A percentile compares a stretch with the other conserved stretches of the same genome.
Evolutionary conservation across 2,113 vertebrate species (phyloP).

Genomic region (Cyprinodon tularosa): DNA sequence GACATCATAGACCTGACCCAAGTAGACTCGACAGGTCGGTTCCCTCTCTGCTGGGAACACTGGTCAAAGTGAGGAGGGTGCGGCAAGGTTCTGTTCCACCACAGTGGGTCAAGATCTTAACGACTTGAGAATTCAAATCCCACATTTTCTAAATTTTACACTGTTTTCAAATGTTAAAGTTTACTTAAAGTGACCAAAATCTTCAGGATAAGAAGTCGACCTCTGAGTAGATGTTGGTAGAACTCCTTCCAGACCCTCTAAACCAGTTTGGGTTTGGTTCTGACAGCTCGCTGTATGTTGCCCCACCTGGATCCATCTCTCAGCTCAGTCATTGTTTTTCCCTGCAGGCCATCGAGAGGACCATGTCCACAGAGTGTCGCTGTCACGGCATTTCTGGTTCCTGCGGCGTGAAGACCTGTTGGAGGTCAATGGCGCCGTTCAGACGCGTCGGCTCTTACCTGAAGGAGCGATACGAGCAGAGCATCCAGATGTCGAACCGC

Average conservation of each 20-base stretch:
- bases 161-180: background rate
- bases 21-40: background rate
- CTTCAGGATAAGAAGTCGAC: background rate
- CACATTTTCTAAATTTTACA: too few species aligned
- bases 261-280: background rate
- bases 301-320: background rate
- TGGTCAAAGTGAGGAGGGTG: too few species aligned
- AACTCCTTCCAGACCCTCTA: background rate
- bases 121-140: too few species aligned
- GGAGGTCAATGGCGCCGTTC: slow-evolving; percentile 93
- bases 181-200: background rate
- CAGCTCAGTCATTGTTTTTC: background rate
- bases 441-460: slow-evolving; percentile 87
- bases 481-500: slow-evolving; percentile 87
- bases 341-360: slow-evolving; percentile 86
- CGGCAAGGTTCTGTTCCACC: too few species aligned
- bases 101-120: too few species aligned
- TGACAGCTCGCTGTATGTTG: background rate
- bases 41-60: too few species aligned
- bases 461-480: slow-evolving; percentile 93
- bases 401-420: slow-evolving; percentile 97
- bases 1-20: background rate
- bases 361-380: slow-evolving; percentile 93
- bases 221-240: background rate
- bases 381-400: slow-evolving; percentile 97